phyloP scores from a whole-genome alignment of 2,797 vertebrate species.

The Esox lucius region DNA sequence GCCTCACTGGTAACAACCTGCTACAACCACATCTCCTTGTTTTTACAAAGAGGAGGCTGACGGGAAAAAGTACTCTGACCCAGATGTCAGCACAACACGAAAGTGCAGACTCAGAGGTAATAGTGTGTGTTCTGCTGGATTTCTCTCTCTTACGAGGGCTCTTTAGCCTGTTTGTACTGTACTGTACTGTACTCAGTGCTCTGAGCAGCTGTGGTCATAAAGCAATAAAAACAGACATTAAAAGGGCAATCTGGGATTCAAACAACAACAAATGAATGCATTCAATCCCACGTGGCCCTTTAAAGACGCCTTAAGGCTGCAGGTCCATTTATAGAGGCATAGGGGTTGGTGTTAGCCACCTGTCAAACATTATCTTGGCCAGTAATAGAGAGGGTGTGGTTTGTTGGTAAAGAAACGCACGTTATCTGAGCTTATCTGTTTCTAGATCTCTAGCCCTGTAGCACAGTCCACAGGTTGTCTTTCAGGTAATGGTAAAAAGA shows the following conservation, averaged over 20 bases:
- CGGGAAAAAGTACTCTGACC: neutral
- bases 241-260: neutral
- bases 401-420: neutral
- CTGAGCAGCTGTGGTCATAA: neutral
- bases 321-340: neutral
- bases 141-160: neutral
- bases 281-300: neutral
- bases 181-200: neutral
- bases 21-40: slow-evolving; percentile 1
- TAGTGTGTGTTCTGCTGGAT: neutral
- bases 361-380: neutral
- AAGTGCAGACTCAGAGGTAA: neutral
- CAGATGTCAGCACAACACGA: neutral
- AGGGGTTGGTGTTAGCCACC: neutral
- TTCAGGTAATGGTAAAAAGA: neutral
- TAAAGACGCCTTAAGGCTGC: neutral
- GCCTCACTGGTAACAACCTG: slow-evolving; percentile 17
- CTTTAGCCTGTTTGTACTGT: neutral
- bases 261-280: neutral
- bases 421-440: neutral
- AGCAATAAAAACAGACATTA: neutral
- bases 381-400: neutral
- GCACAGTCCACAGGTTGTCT: neutral
- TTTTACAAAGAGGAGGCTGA: neutral
- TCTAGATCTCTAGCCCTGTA: neutral